Percentiles rank a stretch among this genome's conserved stretches.
These are phyloP conservation scores for Andrena fulva DNA, from an alignment of 2,888 invertebrate species.

Conservation along the genomic window DNA sequence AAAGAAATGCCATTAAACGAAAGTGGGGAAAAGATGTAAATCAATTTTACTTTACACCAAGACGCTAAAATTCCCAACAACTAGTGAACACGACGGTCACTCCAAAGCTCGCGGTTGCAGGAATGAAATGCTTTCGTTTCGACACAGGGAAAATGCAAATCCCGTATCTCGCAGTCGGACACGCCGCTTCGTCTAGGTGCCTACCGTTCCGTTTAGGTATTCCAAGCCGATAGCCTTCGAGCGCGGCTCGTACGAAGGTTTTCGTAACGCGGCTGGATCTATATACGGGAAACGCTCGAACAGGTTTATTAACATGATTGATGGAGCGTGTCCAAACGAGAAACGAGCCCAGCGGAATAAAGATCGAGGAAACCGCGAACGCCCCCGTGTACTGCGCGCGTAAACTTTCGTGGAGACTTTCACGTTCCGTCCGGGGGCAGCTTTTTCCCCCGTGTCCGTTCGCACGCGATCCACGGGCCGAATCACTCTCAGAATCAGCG, in stretches of 20 bases:
- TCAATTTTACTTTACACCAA: no score
- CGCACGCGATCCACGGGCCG: constrained; percentile 37
- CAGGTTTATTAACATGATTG: constrained; percentile 64
- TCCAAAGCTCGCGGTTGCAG: neutral
- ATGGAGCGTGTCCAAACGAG: constrained; percentile 56
- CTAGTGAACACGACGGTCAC: neutral
- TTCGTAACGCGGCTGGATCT: constrained; percentile 19
- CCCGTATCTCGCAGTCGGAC: neutral
- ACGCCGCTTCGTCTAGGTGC: neutral
- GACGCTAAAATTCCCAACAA: neutral
- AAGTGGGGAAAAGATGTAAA: no score
- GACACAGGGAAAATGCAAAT: neutral
- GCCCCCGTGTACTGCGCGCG: constrained; percentile 37
- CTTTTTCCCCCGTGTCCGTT: neutral
- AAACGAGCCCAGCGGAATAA: constrained; percentile 13
- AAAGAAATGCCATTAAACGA: no score
- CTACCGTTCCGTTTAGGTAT: neutral
- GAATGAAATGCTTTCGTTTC: neutral
- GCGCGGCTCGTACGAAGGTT: constrained; percentile 9
- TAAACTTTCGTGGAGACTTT: constrained; percentile 65
- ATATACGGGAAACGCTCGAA: constrained; percentile 31
- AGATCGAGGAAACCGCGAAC: constrained; percentile 43
- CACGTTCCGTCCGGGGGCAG: constrained; percentile 48
- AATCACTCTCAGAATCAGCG: constrained; percentile 57
- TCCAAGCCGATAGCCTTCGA: constrained; percentile 9